Evolutionary conservation across 1,140 invertebrate species (phyloP).

Genomic region (Scaptodrosophila lebanonensis): DNA sequence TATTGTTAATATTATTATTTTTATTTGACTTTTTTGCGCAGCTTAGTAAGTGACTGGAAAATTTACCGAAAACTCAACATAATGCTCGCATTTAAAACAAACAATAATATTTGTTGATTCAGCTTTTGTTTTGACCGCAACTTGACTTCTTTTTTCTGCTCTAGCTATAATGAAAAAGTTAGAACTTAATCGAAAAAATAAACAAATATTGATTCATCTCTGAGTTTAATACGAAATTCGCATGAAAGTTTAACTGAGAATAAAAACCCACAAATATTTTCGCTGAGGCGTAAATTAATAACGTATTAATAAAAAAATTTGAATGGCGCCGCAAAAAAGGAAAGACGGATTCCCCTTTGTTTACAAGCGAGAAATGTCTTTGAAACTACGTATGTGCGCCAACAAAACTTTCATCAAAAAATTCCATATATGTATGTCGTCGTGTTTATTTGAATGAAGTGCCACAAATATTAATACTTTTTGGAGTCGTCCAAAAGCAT

Average conservation of each 20-base stretch:
- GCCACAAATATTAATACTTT: no score
- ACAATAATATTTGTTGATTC: constrained; percentile 47
- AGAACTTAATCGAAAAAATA: constrained; percentile 13
- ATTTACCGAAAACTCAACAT: constrained; percentile 26
- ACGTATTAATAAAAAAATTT: constrained; percentile 38
- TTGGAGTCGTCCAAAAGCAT: no score
- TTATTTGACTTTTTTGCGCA: constrained; percentile 25
- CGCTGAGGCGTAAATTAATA: constrained; percentile 61
- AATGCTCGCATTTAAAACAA: constrained; percentile 10
- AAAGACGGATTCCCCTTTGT: constrained; percentile 43
- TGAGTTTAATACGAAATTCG: constrained; percentile 37
- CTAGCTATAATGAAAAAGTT: constrained; percentile 34
- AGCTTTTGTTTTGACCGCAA: constrained; percentile 37
- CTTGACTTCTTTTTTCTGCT: constrained; percentile 51
- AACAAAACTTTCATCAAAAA: not conserved
- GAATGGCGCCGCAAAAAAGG: constrained; percentile 45
- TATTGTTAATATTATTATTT: constrained; percentile 13
- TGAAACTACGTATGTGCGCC: no score
- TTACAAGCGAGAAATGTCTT: constrained; percentile 20
- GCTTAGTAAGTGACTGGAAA: constrained; percentile 50
- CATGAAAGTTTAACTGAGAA: constrained; percentile 48
- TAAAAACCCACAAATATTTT: constrained; percentile 46
- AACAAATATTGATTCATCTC: constrained; percentile 61
- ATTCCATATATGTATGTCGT: constrained; percentile 16
- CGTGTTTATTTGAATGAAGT: no score